These are phyloP conservation scores for Corticium candelabrum DNA, from an alignment of 37 sponge, comb jelly and placozoan genomes.

Conservation along the genomic window DNA sequence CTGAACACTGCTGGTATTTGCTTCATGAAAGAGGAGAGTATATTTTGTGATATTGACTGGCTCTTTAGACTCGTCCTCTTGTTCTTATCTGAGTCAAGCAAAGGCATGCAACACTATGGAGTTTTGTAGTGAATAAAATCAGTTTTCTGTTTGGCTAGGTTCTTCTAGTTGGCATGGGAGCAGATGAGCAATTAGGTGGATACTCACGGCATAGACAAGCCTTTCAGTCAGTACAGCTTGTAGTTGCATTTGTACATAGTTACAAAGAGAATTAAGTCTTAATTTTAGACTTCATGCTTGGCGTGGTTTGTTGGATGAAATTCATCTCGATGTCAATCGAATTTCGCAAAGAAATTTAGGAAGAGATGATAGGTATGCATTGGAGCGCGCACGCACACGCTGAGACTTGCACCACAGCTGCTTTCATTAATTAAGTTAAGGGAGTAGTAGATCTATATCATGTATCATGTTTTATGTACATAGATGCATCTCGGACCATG, in stretches of 20 bases:
- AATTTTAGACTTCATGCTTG: constrained; percentile 37
- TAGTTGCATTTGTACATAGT: too few species aligned
- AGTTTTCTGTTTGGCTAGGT: too few species aligned
- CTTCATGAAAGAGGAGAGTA: neutral
- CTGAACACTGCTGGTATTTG: neutral
- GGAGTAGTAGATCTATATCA: neutral
- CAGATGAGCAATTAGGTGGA: constrained; percentile 32
- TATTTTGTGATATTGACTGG: too few species aligned
- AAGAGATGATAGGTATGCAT: constrained; percentile 95
- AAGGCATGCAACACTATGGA: too few species aligned
- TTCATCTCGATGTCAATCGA: constrained; percentile 74
- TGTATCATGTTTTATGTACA: neutral
- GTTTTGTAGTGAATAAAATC: too few species aligned
- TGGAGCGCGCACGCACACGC: neutral
- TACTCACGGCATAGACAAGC: constrained; percentile 25
- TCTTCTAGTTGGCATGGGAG: constrained; percentile 33
- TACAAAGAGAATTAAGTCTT: too few species aligned
- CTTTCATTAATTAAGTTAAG: neutral
- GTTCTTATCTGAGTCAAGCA: too few species aligned
- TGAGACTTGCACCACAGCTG: neutral
- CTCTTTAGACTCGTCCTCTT: too few species aligned
- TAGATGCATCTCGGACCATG: constrained; percentile 84
- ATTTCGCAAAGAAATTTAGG: constrained; percentile 89
- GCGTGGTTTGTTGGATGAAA: constrained; percentile 58
- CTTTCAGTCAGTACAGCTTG: neutral